Conservation (phyloP, 1,140 invertebrate genomes). For the Neodiprion virginianus region DNA sequence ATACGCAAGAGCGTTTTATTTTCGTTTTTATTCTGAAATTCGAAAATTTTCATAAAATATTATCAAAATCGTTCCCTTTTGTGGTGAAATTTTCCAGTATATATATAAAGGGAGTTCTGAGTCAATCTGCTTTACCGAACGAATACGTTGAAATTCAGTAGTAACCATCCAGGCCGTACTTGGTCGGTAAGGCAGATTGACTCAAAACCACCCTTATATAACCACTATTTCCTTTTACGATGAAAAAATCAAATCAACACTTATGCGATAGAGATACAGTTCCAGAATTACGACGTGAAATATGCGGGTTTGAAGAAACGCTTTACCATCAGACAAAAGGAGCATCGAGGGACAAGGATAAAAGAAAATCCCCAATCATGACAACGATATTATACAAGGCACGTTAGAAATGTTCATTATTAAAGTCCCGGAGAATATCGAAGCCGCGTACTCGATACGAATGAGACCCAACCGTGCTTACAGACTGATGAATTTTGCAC, state of each 20-base stretch:
- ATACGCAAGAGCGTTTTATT: slow-evolving; percentile 5
- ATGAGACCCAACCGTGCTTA: slow-evolving; percentile 14
- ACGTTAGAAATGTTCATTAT: no score
- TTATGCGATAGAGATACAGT: background rate
- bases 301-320: background rate
- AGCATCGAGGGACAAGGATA: background rate
- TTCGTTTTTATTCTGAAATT: background rate
- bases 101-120: no score
- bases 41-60: background rate
- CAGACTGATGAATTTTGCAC: slow-evolving; percentile 19
- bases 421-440: background rate
- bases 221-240: background rate
- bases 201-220: no score
- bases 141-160: no score
- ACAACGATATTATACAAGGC: no score
- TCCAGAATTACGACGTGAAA: background rate
- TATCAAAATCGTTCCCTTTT: slow-evolving; percentile 1
- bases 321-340: background rate
- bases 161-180: no score
- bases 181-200: no score
- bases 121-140: no score
- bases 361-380: no score
- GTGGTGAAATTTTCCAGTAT: background rate
- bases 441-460: background rate
- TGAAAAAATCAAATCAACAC: slow-evolving; percentile 15